phyloP scores from a whole-genome alignment of 2,797 vertebrate genomes.

The Anomalospiza imberbis region DNA sequence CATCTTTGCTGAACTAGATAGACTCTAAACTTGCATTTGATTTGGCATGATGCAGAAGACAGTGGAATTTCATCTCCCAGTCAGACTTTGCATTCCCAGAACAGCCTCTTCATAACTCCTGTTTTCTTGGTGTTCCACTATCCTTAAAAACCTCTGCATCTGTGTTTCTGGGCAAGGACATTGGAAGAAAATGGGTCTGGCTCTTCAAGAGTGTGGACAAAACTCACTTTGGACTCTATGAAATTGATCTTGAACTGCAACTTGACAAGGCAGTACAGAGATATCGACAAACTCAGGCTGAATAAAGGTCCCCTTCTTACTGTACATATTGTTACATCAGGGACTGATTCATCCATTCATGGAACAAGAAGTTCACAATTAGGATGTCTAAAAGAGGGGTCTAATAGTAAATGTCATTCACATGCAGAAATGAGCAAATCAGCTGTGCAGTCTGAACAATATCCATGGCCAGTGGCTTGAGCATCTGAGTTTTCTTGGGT shows the following conservation, averaged over 20 bases:
- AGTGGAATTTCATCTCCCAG: not conserved
- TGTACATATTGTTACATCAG: not conserved
- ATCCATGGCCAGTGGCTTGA: not conserved
- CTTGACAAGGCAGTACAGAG: not conserved
- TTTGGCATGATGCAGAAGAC: not conserved
- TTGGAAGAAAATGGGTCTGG: not conserved
- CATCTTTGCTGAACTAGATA: not conserved
- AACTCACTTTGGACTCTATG: not conserved
- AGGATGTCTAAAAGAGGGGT: not conserved
- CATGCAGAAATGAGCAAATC: not conserved
- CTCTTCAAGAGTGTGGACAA: not conserved
- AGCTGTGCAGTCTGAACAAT: not conserved
- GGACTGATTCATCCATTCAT: accelerated
- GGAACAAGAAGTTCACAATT: not conserved
- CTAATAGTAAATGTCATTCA: not conserved
- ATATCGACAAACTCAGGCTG: not conserved
- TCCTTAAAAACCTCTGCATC: not conserved
- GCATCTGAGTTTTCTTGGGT: not conserved
- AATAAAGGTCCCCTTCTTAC: not conserved
- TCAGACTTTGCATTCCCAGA: not conserved
- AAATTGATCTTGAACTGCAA: not conserved
- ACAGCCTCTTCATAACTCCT: not conserved
- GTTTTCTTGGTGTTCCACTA: not conserved
- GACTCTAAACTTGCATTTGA: not conserved
- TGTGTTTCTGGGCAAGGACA: not conserved